phyloP scores from a whole-genome alignment of 2,113 vertebrate species.

The Romanogobio albipinnatus region DNA sequence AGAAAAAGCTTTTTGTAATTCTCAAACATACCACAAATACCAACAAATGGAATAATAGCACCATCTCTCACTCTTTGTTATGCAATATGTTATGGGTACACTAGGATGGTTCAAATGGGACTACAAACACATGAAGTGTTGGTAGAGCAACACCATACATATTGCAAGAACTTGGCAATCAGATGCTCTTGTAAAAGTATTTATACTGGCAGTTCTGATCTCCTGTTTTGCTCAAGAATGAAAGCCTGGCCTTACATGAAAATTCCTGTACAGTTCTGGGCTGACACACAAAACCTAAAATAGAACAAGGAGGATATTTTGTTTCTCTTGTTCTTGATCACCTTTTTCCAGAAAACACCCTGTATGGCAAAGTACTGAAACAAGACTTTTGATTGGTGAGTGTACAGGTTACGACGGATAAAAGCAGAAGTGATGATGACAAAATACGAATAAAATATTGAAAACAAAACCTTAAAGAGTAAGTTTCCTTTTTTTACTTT shows the following conservation, averaged over 20 bases:
- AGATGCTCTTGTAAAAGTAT: conserved; percentile 61
- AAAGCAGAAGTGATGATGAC: conserved; percentile 8
- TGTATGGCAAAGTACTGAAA: conserved; percentile 57
- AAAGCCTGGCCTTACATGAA: conserved; percentile 55
- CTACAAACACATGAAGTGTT: background rate
- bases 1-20: conserved; percentile 28
- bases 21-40: conserved; percentile 34
- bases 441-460: background rate
- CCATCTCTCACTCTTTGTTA: background rate
- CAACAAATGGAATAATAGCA: conserved; percentile 6
- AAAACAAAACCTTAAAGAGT: conserved; percentile 13
- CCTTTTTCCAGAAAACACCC: conserved; percentile 63
- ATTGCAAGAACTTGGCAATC: conserved; percentile 55
- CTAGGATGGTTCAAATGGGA: conserved; percentile 12
- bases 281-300: conserved; percentile 68
- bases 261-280: conserved; percentile 72
- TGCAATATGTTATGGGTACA: conserved; percentile 3
- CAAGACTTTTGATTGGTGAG: conserved; percentile 53
- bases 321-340: conserved; percentile 59
- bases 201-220: conserved; percentile 59
- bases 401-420: background rate
- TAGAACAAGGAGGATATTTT: conserved; percentile 70
- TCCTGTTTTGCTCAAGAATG: conserved; percentile 64
- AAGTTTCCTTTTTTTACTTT: background rate
- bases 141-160: background rate